Percentiles rank a stretch among this genome's conserved stretches.
These are phyloP conservation scores for Heliconius charithonia DNA, from an alignment of 2,888 invertebrate genomes.

Conservation along the genomic window DNA sequence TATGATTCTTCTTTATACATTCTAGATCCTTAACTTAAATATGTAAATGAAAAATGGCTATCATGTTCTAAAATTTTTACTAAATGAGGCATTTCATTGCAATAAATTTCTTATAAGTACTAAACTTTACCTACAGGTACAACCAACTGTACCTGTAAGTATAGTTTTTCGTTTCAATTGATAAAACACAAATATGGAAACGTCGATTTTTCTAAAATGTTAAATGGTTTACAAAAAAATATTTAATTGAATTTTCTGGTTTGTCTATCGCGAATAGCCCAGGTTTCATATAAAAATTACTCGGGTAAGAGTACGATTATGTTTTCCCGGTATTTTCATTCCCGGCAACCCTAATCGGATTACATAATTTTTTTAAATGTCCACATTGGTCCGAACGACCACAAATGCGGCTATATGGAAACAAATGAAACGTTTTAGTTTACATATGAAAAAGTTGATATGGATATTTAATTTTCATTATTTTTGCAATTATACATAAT, in stretches of 20 bases:
- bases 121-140: too few relatives aligned
- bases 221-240: not conserved
- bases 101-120: too few relatives aligned
- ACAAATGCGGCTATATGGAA: not conserved
- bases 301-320: not conserved
- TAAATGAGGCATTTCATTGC: too few relatives aligned
- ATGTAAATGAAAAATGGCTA: too few relatives aligned
- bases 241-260: not conserved
- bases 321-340: not conserved
- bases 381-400: not conserved
- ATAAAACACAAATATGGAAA: not conserved
- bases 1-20: too few relatives aligned
- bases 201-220: not conserved
- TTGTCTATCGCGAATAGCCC: not conserved
- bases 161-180: not conserved
- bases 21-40: too few relatives aligned
- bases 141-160: too few relatives aligned
- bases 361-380: not conserved
- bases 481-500: not conserved
- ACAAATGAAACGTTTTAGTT: not conserved
- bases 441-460: not conserved
- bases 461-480: not conserved
- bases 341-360: not conserved
- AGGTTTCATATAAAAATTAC: not conserved
- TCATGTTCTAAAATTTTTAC: too few relatives aligned